phyloP scores from a whole-genome alignment of 2,888 invertebrate species.

The Kryphioiulus occultus region DNA sequence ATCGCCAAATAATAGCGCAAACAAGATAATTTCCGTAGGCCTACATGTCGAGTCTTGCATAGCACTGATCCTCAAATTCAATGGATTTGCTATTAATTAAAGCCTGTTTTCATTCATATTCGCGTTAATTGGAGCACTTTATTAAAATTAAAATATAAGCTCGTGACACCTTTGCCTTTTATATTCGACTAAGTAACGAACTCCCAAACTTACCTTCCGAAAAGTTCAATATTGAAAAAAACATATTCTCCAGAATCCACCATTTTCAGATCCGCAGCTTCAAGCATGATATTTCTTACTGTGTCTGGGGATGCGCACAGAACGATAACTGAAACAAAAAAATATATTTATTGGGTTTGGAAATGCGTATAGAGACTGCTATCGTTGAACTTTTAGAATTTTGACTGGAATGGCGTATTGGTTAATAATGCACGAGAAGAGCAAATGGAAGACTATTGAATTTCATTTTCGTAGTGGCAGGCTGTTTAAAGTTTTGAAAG shows the following conservation, averaged over 20 bases:
- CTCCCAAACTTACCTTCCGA: slow-evolving; percentile 79
- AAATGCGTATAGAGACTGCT: neutral
- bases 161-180: neutral
- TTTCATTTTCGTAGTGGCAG: neutral
- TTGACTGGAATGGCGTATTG: neutral
- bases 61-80: neutral
- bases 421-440: neutral
- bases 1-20: neutral
- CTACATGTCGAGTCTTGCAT: neutral
- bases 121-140: too few species aligned
- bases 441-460: neutral
- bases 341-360: neutral
- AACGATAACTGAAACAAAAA: slow-evolving; percentile 78
- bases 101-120: neutral
- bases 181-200: neutral
- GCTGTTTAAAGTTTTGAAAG: too few species aligned
- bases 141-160: too few species aligned
- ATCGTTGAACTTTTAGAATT: neutral
- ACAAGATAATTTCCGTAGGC: neutral
- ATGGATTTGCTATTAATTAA: neutral
- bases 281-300: slow-evolving; percentile 90
- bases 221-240: slow-evolving; percentile 96
- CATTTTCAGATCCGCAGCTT: slow-evolving; percentile 94
- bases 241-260: slow-evolving; percentile 96
- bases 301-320: slow-evolving; percentile 90